Percentiles rank a stretch among this genome's conserved stretches.
Conservation (phyloP, 2,888 invertebrate species). For the Falcaria lacertinaria region DNA sequence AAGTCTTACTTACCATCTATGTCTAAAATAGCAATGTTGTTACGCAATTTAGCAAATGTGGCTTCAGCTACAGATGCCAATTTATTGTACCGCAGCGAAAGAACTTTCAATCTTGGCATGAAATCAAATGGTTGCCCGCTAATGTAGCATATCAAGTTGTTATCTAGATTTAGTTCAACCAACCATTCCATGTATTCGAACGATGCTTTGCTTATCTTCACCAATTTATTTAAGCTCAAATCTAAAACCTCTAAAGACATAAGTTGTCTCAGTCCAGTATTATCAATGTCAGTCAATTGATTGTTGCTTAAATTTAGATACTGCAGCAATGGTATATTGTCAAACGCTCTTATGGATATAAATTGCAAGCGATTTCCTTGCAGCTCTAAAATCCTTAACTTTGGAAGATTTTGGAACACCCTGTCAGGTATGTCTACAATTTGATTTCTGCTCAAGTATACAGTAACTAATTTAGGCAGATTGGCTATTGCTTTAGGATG, state of each 20-base stretch:
- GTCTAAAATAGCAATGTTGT: slow-evolving; percentile 90
- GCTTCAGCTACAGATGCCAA: slow-evolving; percentile 86
- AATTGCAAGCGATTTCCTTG: slow-evolving; percentile 89
- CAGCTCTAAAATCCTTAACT: slow-evolving; percentile 85
- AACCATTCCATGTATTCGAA: slow-evolving; percentile 90
- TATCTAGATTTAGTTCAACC: slow-evolving; percentile 91
- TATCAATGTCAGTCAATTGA: slow-evolving; percentile 85
- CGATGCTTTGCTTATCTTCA: slow-evolving; percentile 84
- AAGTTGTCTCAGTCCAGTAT: slow-evolving; percentile 85
- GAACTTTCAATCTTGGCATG: slow-evolving; percentile 90
- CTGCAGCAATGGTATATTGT: slow-evolving; percentile 87
- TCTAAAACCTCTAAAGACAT: slow-evolving; percentile 91
- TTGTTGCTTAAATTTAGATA: slow-evolving; percentile 92
- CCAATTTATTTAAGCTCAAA: slow-evolving; percentile 88
- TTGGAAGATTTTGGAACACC: slow-evolving; percentile 87
- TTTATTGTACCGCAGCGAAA: slow-evolving; percentile 88
- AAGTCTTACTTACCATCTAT: slow-evolving; percentile 84
- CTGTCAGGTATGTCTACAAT: slow-evolving; percentile 87
- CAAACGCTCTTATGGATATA: slow-evolving; percentile 87
- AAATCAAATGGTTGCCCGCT: slow-evolving; percentile 89
- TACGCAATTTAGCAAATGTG: slow-evolving; percentile 86
- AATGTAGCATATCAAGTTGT: slow-evolving; percentile 89
- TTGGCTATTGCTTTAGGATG: slow-evolving; percentile 85
- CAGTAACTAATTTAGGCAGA: slow-evolving; percentile 83
- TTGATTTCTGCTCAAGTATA: slow-evolving; percentile 86